A percentile compares a stretch with the other conserved stretches of the same genome.
Evolutionary conservation across 2,113 vertebrate genomes (phyloP).

Genomic region (Brachyhypopomus occidentalis): DNA sequence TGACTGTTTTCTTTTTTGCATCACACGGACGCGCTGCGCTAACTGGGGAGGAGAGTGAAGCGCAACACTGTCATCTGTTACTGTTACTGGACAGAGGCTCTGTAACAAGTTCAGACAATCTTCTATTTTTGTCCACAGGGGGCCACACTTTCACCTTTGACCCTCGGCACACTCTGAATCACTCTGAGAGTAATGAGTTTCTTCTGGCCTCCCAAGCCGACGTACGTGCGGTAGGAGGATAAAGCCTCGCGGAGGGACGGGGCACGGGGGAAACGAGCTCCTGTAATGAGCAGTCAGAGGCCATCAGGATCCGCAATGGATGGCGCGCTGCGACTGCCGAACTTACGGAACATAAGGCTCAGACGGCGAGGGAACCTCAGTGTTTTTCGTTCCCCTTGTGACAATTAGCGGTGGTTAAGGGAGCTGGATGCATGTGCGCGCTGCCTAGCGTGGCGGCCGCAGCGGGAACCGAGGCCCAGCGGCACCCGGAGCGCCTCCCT

Average conservation of each 20-base stretch:
- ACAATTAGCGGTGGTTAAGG: constrained; percentile 62
- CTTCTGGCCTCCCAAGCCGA: neutral
- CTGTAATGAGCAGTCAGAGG: constrained; percentile 32
- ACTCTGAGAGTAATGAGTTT: neutral
- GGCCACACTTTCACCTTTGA: no score
- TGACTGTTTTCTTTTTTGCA: no score
- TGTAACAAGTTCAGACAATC: no score
- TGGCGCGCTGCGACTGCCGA: constrained; percentile 44
- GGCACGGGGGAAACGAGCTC: neutral
- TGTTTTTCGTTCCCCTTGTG: constrained; percentile 48
- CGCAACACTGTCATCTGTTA: no score
- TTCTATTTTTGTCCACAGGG: neutral
- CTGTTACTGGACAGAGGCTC: no score
- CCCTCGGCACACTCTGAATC: neutral
- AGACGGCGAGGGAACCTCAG: neutral
- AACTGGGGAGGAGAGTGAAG: no score
- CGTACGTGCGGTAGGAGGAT: neutral
- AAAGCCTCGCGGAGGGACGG: neutral
- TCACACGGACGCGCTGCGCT: no score
- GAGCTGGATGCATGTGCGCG: constrained; percentile 46
- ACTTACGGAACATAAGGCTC: constrained; percentile 30
- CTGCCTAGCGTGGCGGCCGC: constrained; percentile 36
- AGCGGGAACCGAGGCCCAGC: constrained; percentile 23
- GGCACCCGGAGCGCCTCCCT: neutral
- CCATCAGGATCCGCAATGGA: constrained; percentile 17